Conservation (phyloP, 2,888 invertebrate species). For the Tricholauxania praeusta region DNA sequence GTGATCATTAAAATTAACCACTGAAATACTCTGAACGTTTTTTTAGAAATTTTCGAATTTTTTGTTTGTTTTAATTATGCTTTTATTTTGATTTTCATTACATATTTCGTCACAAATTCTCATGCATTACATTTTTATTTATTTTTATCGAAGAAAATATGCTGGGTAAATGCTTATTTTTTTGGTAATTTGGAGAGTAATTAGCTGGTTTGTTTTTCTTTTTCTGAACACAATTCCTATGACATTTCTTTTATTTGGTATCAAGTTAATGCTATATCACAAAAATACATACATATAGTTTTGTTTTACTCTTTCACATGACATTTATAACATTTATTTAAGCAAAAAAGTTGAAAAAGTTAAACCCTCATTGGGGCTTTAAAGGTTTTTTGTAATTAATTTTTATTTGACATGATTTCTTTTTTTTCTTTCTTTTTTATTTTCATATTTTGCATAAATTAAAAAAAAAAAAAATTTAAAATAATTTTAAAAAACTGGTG, state of each 20-base stretch:
- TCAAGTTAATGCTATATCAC: slow-evolving; percentile 22
- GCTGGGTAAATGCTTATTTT: neutral
- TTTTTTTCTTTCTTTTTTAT: slow-evolving; percentile 61
- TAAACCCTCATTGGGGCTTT: slow-evolving; percentile 24
- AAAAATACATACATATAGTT: slow-evolving; percentile 20
- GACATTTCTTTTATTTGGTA: slow-evolving; percentile 27
- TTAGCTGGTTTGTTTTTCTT: slow-evolving; percentile 39
- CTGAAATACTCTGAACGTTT: too few relatives aligned
- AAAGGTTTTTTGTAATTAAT: slow-evolving; percentile 38
- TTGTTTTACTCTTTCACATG: slow-evolving; percentile 39
- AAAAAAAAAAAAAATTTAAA: slow-evolving; percentile 40
- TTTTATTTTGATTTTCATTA: neutral
- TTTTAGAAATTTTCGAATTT: too few relatives aligned
- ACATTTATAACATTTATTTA: slow-evolving; percentile 34
- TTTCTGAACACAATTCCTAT: slow-evolving; percentile 28
- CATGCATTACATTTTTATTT: neutral
- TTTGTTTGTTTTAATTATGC: too few relatives aligned
- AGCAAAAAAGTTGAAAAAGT: neutral
- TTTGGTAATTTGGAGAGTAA: slow-evolving; percentile 24
- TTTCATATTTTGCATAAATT: slow-evolving; percentile 43
- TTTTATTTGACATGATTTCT: slow-evolving; percentile 59
- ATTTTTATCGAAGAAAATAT: neutral
- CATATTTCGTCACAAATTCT: neutral
- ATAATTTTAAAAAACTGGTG: slow-evolving; percentile 56
- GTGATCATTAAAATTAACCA: too few relatives aligned